Evolutionary conservation across 2,888 invertebrate species (phyloP).

Genomic region (Acronicta alni): DNA sequence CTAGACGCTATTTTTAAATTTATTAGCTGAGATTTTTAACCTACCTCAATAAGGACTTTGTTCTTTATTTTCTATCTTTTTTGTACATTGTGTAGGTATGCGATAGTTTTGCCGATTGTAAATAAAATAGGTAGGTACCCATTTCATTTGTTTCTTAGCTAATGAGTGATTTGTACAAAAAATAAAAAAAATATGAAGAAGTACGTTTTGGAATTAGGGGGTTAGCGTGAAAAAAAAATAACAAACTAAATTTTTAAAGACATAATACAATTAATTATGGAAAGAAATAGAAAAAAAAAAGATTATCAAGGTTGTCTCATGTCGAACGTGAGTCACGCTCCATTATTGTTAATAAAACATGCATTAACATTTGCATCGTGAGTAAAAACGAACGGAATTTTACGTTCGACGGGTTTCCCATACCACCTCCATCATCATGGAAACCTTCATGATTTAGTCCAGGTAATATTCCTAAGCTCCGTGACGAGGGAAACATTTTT

Average conservation of each 20-base stretch:
- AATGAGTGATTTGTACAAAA: no score
- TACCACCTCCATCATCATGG: conserved; percentile 22
- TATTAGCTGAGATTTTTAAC: no score
- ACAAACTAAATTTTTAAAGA: no score
- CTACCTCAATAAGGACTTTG: no score
- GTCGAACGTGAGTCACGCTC: conserved; percentile 34
- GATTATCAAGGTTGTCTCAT: conserved; percentile 11
- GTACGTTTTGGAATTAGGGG: no score
- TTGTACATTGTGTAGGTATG: no score
- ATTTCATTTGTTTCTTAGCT: no score
- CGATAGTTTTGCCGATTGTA: no score
- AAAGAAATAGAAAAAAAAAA: conserved; percentile 19
- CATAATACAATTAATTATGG: background rate
- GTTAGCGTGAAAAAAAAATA: no score
- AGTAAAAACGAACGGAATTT: conserved; percentile 48
- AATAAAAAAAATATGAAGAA: no score
- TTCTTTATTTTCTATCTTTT: no score
- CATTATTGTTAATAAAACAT: conserved; percentile 33
- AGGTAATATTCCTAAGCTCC: conserved; percentile 40
- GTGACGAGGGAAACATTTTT: conserved; percentile 19
- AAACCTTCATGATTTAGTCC: conserved; percentile 28
- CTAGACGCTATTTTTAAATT: background rate
- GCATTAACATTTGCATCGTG: conserved; percentile 44
- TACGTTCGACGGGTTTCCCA: conserved; percentile 49
- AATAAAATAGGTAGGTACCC: no score